phyloP scores from a whole-genome alignment of 2,113 vertebrate genomes.

The Hippocampus abdominalis region DNA sequence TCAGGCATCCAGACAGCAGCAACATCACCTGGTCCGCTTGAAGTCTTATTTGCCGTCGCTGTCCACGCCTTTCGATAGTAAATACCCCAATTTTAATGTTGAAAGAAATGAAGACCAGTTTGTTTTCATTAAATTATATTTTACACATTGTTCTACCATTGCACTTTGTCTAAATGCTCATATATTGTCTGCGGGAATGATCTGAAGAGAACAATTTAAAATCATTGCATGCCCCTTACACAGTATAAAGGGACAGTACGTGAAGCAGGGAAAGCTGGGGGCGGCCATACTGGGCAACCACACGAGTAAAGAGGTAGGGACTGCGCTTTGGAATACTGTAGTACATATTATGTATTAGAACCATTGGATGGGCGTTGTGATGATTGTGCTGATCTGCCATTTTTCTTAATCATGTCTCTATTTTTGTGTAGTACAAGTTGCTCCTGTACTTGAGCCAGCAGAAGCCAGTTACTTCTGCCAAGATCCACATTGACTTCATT shows the following conservation, averaged over 20 bases:
- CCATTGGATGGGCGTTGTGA: neutral
- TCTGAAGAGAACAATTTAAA: neutral
- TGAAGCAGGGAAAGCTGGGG: conserved; percentile 94
- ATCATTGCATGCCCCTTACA: neutral
- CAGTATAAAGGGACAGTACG: conserved; percentile 87
- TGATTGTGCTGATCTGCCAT: conserved; percentile 22
- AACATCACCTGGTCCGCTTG: conserved; percentile 53
- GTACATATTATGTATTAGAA: neutral
- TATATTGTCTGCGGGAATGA: neutral
- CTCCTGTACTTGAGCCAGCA: conserved; percentile 92
- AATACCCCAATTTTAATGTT: conserved; percentile 55
- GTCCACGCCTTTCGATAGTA: conserved; percentile 89
- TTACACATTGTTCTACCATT: neutral
- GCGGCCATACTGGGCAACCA: conserved; percentile 89
- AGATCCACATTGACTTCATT: conserved; percentile 82
- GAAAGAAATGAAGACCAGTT: neutral
- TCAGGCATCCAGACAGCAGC: conserved; percentile 60
- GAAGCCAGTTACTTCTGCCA: conserved; percentile 82
- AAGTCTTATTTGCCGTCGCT: conserved; percentile 79
- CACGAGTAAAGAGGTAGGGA: conserved; percentile 80
- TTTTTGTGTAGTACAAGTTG: conserved; percentile 82
- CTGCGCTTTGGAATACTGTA: neutral
- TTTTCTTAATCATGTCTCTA: conserved; percentile 14
- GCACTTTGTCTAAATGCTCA: neutral
- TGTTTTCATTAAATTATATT: neutral